A percentile compares a stretch with the other conserved stretches of the same genome.
phyloP scores from a whole-genome alignment of 2,797 vertebrate species.

The Clarias fuscus region DNA sequence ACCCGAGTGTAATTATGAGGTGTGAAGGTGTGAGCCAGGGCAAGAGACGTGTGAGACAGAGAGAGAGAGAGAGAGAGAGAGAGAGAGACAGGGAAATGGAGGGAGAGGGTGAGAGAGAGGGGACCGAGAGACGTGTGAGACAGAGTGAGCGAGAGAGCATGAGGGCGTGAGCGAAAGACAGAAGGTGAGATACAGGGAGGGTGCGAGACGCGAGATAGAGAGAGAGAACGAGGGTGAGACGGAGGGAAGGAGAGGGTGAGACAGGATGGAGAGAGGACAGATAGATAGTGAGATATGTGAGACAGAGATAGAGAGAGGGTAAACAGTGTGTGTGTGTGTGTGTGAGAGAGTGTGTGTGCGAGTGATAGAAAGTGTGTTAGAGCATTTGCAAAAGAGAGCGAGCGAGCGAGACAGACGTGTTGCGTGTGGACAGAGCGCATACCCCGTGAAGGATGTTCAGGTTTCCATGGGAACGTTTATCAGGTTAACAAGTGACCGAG shows the following conservation, averaged over 20 bases:
- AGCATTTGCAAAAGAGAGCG: background rate
- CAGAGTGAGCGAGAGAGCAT: background rate
- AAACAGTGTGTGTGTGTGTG: background rate
- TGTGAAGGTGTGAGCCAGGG: background rate
- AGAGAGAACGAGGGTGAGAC: too few relatives aligned
- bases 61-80: background rate
- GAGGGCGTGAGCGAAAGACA: background rate
- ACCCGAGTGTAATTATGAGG: background rate
- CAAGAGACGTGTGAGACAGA: background rate
- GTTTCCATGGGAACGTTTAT: constrained; percentile 67
- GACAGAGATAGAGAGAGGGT: background rate
- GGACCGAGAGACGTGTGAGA: background rate
- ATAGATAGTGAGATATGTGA: background rate
- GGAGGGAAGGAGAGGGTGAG: background rate
- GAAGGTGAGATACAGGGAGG: background rate
- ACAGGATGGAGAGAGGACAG: background rate
- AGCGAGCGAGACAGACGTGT: background rate
- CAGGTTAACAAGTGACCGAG: constrained; percentile 60
- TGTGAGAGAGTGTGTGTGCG: background rate
- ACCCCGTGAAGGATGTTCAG: constrained; percentile 24
- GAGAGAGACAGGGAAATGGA: background rate
- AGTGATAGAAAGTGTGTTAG: background rate
- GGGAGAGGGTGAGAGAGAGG: background rate
- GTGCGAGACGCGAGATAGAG: background rate
- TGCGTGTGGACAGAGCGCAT: background rate